Conservation (phyloP, 2,113 vertebrate genomes). For the Amphiprion ocellaris region DNA sequence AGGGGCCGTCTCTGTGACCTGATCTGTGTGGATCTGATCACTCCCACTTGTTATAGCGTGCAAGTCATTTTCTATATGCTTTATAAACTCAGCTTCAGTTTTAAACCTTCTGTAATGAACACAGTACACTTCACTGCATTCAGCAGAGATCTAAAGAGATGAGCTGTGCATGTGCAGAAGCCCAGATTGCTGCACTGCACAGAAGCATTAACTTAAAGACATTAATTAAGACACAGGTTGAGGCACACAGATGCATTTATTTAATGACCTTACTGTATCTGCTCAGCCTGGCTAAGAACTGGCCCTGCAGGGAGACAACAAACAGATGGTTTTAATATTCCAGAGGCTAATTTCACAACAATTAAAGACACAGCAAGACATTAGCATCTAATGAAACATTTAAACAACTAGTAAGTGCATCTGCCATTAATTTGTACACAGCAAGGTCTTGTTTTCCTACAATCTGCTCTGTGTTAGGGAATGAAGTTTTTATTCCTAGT, state of each 20-base stretch:
- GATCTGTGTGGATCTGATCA: conserved; percentile 44
- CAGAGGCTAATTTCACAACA: conserved; percentile 98
- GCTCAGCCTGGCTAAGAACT: conserved; percentile 86
- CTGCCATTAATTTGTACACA: conserved; percentile 97
- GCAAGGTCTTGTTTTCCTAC: conserved; percentile 92
- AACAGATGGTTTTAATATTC: conserved; percentile 99
- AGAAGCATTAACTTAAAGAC: conserved; percentile 42
- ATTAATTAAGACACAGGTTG: conserved; percentile 67
- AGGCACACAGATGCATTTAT: conserved; percentile 57
- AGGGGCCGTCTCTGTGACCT: conserved; percentile 51
- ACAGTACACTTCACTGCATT: conserved; percentile 5
- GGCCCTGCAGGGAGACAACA: conserved; percentile 93
- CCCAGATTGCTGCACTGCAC: not conserved
- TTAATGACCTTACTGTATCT: conserved; percentile 66
- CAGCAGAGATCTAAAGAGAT: not conserved
- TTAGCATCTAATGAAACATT: conserved; percentile 99
- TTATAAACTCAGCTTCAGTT: conserved; percentile 32
- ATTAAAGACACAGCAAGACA: conserved; percentile 98
- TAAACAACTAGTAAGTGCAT: conserved; percentile 96
- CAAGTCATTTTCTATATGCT: conserved; percentile 38
- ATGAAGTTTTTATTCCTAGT: conserved; percentile 76
- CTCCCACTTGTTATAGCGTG: conserved; percentile 50
- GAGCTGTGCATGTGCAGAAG: not conserved
- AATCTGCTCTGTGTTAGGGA: conserved; percentile 96
- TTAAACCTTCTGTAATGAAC: conserved; percentile 40